Base-by-base conservation (phyloP, 2,113 vertebrate species). In the Leptosomus discolor region DNA sequence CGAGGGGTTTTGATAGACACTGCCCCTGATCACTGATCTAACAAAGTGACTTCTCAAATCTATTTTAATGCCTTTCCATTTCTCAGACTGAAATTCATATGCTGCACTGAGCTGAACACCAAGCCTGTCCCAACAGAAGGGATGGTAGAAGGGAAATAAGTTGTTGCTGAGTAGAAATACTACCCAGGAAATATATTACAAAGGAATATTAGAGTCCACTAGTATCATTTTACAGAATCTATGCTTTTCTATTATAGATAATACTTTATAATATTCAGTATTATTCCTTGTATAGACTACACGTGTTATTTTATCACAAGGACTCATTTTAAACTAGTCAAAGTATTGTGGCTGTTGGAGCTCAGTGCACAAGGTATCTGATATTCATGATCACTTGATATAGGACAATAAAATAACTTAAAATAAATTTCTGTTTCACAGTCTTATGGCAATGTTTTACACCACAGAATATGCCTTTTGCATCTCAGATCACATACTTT, bases 241-340 rank as follows among this genome's bases (percentile, higher is more conserved):
- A 67, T 89, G 76, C 67, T 92, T 86, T 94, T 78, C 60, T 78
- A 39, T 80, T 86, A 67, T 2, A 88, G 79, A 53, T 85, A 96
- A 89, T 87, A 90, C 8, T 85, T 88, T 61, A 80, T 14, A 48
- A 43, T 46, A 63, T 43, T 63, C 80, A 36, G 24, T 36, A 87
- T 89, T 96, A 94, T 93, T 86, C 81, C 32, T 57, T 93, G 60
- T 27, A 78, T 51, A 80, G 82, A 70, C 58, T 63, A 75, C 46
- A 70, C 32, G 68, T 93, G 83, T 91, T 97, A 74, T 63, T 93
- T 95, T 90, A 92, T 91, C 95, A 89, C 76, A 86, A 81, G 56
- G 73, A 75, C 68, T 90, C 64, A 68, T 84, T 94, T 96, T 70
- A 78, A 92, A 64, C 51, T 13, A 88, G 70, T 70, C 85, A 90